Conservation (phyloP, 2,888 invertebrate species). For the Ichneumon xanthorius region DNA sequence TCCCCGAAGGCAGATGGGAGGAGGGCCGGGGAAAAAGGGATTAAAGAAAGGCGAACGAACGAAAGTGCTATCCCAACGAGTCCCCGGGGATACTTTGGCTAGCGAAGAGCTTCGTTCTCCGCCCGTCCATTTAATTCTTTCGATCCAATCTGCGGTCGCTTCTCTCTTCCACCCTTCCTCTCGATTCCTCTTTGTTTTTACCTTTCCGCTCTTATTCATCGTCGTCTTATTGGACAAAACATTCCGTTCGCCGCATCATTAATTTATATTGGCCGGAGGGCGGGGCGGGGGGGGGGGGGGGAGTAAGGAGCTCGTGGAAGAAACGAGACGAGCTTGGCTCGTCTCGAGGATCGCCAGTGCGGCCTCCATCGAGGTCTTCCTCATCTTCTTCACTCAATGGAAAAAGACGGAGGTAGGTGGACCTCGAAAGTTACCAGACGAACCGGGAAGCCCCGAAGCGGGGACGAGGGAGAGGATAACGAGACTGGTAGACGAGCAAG, state of each 20-base stretch:
- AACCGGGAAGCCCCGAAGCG: constrained; percentile 5
- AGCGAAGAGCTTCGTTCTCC: constrained; percentile 33
- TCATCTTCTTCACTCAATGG: background rate
- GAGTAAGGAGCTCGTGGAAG: background rate
- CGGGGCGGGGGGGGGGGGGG: background rate
- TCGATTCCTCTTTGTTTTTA: constrained; percentile 12
- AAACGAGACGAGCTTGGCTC: constrained; percentile 12
- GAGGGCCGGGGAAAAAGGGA: background rate
- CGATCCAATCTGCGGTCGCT: constrained; percentile 58
- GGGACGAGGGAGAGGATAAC: background rate
- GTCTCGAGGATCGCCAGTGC: constrained; percentile 18
- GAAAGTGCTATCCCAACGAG: constrained; percentile 20
- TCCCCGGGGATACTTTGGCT: constrained; percentile 29
- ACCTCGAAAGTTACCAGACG: background rate
- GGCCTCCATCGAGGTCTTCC: constrained; percentile 22
- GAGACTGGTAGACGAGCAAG: background rate
- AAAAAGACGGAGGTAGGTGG: constrained; percentile 22
- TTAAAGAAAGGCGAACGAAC: constrained; percentile 13
- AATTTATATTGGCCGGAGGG: constrained; percentile 62
- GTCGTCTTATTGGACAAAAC: constrained; percentile 43
- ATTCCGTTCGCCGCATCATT: constrained; percentile 57
- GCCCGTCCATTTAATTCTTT: constrained; percentile 61
- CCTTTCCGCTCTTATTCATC: constrained; percentile 24
- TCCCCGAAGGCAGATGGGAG: constrained; percentile 24
- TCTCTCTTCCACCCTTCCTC: constrained; percentile 17